A percentile compares a stretch with the other conserved stretches of the same genome.
Conservation (phyloP, 2,888 invertebrate genomes). For the Aleiodes testaceus region DNA sequence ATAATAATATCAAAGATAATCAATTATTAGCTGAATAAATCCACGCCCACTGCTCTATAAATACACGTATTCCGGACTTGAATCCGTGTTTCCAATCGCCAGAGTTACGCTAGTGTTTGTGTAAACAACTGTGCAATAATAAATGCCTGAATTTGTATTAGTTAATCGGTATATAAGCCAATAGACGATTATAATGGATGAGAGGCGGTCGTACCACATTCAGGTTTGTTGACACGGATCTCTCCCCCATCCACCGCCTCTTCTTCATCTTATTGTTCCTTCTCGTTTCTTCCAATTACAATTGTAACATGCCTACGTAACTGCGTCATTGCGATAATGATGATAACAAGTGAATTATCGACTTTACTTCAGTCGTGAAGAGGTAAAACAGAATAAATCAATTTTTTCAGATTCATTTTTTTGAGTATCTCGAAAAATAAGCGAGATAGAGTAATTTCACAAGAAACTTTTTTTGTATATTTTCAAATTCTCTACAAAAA, state of each 20-base stretch:
- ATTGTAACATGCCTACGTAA: constrained; percentile 24
- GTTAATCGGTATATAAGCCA: constrained; percentile 51
- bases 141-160: constrained; percentile 49
- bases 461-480: too few species aligned
- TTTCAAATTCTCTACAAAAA: too few species aligned
- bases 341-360: constrained; percentile 17
- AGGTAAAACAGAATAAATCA: too few species aligned
- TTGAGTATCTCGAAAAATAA: too few species aligned
- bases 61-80: too few species aligned
- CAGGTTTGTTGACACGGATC: constrained; percentile 66
- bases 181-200: constrained; percentile 58
- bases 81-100: background rate
- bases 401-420: too few species aligned
- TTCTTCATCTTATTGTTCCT: constrained; percentile 48
- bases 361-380: background rate
- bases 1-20: too few species aligned
- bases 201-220: constrained; percentile 61
- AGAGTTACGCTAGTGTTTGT: background rate
- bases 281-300: constrained; percentile 1
- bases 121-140: constrained; percentile 21
- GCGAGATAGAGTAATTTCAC: too few species aligned
- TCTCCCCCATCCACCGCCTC: constrained; percentile 50
- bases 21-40: too few species aligned
- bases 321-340: constrained; percentile 17
- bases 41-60: too few species aligned